These are phyloP conservation scores for Ischnus inquisitorius DNA, from an alignment of 2,888 invertebrate genomes.

Conservation along the genomic window DNA sequence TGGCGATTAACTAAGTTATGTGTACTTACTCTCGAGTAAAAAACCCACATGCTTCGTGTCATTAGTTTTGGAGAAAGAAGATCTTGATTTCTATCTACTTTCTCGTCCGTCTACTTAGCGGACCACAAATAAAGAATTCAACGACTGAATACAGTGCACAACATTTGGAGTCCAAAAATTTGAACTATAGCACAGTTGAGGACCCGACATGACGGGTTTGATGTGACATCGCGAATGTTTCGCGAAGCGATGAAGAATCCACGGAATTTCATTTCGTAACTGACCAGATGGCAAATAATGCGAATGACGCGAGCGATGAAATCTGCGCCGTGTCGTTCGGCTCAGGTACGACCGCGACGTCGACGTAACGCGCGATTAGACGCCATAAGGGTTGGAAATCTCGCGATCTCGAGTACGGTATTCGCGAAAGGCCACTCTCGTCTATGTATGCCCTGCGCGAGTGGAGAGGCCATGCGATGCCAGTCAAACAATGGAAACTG, in stretches of 20 bases:
- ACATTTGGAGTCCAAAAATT: no score
- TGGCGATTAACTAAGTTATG: no score
- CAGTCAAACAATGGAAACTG: slow-evolving; percentile 77
- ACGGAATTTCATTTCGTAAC: slow-evolving; percentile 65
- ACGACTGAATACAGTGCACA: no score
- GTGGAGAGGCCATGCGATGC: slow-evolving; percentile 1
- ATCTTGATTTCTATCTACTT: no score
- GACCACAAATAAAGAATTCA: no score
- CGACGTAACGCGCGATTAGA: slow-evolving; percentile 14
- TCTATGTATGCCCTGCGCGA: slow-evolving; percentile 15
- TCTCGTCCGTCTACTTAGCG: no score
- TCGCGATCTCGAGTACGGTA: slow-evolving; percentile 49
- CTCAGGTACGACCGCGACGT: slow-evolving; percentile 20
- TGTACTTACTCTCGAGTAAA: no score
- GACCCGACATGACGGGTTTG: slow-evolving; percentile 45
- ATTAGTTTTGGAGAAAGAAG: no score
- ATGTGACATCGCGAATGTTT: slow-evolving; percentile 56
- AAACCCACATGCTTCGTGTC: no score
- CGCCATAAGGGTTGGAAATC: slow-evolving; percentile 50
- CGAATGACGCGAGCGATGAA: slow-evolving; percentile 73
- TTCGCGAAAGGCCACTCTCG: slow-evolving; percentile 51
- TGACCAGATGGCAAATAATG: slow-evolving; percentile 72
- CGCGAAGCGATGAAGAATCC: slow-evolving; percentile 70
- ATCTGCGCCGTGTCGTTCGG: slow-evolving; percentile 63
- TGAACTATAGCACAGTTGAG: neutral